phyloP scores from a whole-genome alignment of 1,140 invertebrate species.

The Nymphalis io region DNA sequence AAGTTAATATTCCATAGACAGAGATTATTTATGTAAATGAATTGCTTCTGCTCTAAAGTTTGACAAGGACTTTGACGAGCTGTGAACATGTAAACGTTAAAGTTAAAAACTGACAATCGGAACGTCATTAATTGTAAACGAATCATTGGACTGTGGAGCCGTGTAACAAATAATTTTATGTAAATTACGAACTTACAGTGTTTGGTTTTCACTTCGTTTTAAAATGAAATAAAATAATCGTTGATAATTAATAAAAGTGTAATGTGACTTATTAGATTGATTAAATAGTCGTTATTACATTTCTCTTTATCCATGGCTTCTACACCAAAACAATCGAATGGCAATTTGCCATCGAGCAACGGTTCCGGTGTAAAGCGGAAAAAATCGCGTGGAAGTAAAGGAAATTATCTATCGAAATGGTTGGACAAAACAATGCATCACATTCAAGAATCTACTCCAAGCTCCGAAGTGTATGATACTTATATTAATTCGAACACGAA shows the following conservation, averaged over 20 bases:
- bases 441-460: slow-evolving; percentile 60
- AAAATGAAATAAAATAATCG: slow-evolving; percentile 48
- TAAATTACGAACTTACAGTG: slow-evolving; percentile 25
- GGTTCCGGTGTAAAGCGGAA: slow-evolving; percentile 70
- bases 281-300: slow-evolving; percentile 11
- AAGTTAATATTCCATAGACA: too few relatives aligned
- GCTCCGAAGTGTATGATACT: slow-evolving; percentile 62
- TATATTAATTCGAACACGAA: slow-evolving; percentile 57
- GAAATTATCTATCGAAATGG: slow-evolving; percentile 72
- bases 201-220: slow-evolving; percentile 26
- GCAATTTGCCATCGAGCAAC: slow-evolving; percentile 61
- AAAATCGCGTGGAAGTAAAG: slow-evolving; percentile 65
- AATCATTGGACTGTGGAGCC: slow-evolving; percentile 36
- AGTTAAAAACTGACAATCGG: slow-evolving; percentile 8
- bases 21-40: too few relatives aligned
- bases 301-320: slow-evolving; percentile 56
- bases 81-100: not conserved
- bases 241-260: slow-evolving; percentile 18
- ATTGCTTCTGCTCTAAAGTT: not conserved
- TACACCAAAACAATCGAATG: slow-evolving; percentile 69
- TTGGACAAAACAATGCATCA: slow-evolving; percentile 70
- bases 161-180: slow-evolving; percentile 34
- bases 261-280: not conserved
- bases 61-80: not conserved
- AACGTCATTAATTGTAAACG: slow-evolving; percentile 29